phyloP scores from a whole-genome alignment of 92 coral and sea anemone genomes.

The Isaurus tuberculatus region DNA sequence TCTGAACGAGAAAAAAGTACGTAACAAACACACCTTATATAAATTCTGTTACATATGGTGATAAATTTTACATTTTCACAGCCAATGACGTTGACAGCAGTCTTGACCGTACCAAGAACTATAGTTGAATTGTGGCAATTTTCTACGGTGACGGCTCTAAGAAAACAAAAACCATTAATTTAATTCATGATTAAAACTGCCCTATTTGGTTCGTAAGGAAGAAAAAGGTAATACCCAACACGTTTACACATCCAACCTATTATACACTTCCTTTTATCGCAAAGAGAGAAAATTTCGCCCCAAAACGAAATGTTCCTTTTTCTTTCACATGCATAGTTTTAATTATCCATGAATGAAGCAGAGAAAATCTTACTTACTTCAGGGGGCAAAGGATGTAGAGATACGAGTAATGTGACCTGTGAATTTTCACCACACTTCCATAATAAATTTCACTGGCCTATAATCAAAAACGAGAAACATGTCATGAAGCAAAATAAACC shows the following conservation, averaged over 20 bases:
- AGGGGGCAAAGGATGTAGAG: slow-evolving; percentile 93
- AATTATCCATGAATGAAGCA: neutral
- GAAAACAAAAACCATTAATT: no score
- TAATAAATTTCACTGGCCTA: slow-evolving; percentile 92
- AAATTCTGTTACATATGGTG: slow-evolving; percentile 79
- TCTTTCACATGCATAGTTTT: neutral
- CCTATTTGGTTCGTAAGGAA: neutral
- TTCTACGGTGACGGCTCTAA: slow-evolving; percentile 94
- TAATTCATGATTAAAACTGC: no score
- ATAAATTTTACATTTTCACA: slow-evolving; percentile 91
- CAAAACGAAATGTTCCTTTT: neutral
- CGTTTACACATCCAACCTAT: neutral
- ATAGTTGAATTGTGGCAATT: slow-evolving; percentile 95
- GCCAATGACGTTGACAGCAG: slow-evolving; percentile 88
- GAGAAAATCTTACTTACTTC: slow-evolving; percentile 66
- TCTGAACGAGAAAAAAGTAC: neutral
- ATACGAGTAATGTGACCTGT: slow-evolving; percentile 94
- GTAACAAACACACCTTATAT: slow-evolving; percentile 70
- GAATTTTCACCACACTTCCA: slow-evolving; percentile 91
- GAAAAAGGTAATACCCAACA: neutral
- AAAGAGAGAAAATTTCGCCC: neutral
- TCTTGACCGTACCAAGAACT: slow-evolving; percentile 89
- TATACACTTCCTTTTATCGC: neutral
- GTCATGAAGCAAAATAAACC: neutral
- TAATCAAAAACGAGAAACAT: neutral